Conservation (phyloP, 1,140 invertebrate genomes). For the Drosophila dunni region DNA sequence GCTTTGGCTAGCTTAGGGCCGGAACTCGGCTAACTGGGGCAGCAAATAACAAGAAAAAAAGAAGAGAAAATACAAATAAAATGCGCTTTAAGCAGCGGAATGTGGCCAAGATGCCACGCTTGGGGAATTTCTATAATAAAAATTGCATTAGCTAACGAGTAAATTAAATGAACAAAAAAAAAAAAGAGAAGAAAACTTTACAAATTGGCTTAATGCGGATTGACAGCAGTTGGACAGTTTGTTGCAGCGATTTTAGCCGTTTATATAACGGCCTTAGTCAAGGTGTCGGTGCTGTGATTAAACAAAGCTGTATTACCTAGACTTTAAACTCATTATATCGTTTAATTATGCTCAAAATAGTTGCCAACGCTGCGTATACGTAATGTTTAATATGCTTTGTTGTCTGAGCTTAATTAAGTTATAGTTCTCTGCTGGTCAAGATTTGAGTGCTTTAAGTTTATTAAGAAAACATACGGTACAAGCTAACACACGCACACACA, state of each 20-base stretch:
- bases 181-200: conserved; percentile 9
- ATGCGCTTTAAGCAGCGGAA: conserved; percentile 29
- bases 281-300: conserved; percentile 17
- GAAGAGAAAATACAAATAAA: conserved; percentile 30
- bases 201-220: conserved; percentile 58
- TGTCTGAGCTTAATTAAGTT: conserved; percentile 25
- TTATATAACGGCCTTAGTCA: background rate
- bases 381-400: conserved; percentile 11
- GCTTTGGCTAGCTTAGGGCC: background rate
- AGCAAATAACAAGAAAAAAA: background rate
- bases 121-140: conserved; percentile 57
- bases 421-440: background rate
- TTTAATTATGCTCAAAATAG: conserved; percentile 2
- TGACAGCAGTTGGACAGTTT: background rate
- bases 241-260: background rate
- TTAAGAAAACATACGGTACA: background rate
- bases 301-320: background rate
- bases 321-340: conserved; percentile 15
- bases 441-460: background rate
- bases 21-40: background rate
- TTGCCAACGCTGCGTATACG: conserved; percentile 24
- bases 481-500: background rate
- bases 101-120: conserved; percentile 3
- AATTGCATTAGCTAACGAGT: conserved; percentile 70
- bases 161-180: conserved; percentile 58